Evolutionary conservation across 2,797 vertebrate species (phyloP).

Genomic region (Adelosebastes latens): DNA sequence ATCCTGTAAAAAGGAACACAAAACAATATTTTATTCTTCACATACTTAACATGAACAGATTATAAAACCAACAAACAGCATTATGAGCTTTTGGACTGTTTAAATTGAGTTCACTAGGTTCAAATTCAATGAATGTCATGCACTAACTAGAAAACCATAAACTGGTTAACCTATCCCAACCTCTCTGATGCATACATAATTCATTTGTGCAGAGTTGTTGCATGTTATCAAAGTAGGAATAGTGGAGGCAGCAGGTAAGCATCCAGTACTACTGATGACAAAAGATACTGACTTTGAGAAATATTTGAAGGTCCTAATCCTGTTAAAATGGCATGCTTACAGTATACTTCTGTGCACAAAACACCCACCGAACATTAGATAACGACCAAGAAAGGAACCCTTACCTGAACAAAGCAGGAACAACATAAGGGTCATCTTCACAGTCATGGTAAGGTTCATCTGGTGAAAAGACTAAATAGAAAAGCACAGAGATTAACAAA

Average conservation of each 20-base stretch:
- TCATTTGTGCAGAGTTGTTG: neutral
- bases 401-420: constrained; percentile 56
- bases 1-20: constrained; percentile 15
- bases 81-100: neutral
- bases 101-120: neutral
- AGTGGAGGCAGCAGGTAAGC: neutral
- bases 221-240: neutral
- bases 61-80: neutral
- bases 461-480: neutral
- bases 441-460: neutral
- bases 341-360: neutral
- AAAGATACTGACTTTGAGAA: neutral
- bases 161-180: neutral
- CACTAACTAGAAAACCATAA: neutral
- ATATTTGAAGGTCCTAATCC: neutral
- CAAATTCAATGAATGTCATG: neutral
- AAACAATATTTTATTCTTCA: neutral
- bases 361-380: neutral
- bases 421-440: constrained; percentile 9
- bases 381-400: neutral
- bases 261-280: neutral
- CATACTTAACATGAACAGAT: fast-evolving
- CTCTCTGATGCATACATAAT: neutral
- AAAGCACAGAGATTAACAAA: neutral
- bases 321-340: neutral